phyloP scores from a whole-genome alignment of 1,140 invertebrate species.

The Tribolium madens region DNA sequence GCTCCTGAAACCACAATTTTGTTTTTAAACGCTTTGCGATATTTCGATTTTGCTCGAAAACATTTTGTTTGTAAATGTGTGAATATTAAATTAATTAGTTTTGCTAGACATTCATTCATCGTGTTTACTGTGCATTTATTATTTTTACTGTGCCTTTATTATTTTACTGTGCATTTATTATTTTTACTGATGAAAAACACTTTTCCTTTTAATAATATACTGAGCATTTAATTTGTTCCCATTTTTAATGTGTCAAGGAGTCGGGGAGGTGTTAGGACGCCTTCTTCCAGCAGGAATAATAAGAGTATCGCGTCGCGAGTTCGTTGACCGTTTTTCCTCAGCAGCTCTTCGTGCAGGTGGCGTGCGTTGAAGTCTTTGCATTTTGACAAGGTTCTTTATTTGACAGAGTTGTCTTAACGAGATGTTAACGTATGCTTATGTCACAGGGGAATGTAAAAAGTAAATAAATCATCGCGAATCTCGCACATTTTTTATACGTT shows the following conservation, averaged over 20 bases:
- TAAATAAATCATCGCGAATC: constrained; percentile 39
- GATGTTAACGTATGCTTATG: constrained; percentile 38
- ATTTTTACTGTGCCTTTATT: too few species aligned
- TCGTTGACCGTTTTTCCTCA: constrained; percentile 34
- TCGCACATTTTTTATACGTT: constrained; percentile 7
- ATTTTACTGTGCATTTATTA: too few species aligned
- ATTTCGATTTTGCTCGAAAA: too few species aligned
- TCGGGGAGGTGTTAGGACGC: neutral
- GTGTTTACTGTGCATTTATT: too few species aligned
- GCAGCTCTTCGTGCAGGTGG: constrained; percentile 26
- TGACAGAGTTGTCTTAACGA: constrained; percentile 36
- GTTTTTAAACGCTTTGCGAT: too few species aligned
- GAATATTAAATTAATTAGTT: too few species aligned
- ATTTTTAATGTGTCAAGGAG: constrained; percentile 31
- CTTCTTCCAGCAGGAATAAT: constrained; percentile 1
- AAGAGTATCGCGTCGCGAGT: neutral
- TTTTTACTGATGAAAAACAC: too few species aligned
- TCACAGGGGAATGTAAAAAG: constrained; percentile 35
- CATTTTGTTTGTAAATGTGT: too few species aligned
- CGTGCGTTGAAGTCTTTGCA: constrained; percentile 32
- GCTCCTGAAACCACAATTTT: too few species aligned
- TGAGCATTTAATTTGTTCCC: too few species aligned
- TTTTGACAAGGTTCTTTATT: constrained; percentile 46
- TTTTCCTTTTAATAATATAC: too few species aligned
- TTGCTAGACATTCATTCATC: too few species aligned